phyloP scores from a whole-genome alignment of 1,140 invertebrate species.

The Pseudomyrmex dendroicus region DNA sequence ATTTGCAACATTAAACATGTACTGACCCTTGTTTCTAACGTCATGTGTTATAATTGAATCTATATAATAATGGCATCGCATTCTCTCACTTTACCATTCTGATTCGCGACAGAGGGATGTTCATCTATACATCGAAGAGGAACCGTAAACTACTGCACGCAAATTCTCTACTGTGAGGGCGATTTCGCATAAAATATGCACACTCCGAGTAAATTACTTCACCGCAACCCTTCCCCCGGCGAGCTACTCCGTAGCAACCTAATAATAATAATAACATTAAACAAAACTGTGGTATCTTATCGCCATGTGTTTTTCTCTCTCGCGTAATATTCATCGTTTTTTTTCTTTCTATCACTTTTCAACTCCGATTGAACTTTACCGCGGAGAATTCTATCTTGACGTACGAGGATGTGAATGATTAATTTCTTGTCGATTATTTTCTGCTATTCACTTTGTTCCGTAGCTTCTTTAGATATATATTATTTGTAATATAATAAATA shows the following conservation, averaged over 20 bases:
- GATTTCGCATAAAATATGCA: slow-evolving; percentile 73
- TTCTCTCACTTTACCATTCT: not conserved
- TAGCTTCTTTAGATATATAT: too few relatives aligned
- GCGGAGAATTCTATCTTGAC: slow-evolving; percentile 46
- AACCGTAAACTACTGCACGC: slow-evolving; percentile 58
- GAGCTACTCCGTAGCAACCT: too few relatives aligned
- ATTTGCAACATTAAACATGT: not conserved
- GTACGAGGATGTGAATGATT: slow-evolving; percentile 63
- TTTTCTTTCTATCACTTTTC: slow-evolving; percentile 2
- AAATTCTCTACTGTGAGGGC: slow-evolving; percentile 46
- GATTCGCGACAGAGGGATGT: slow-evolving; percentile 15
- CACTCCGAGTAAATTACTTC: too few relatives aligned
- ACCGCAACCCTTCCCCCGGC: too few relatives aligned
- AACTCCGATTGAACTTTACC: not conserved
- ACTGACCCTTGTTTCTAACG: not conserved
- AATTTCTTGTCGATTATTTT: slow-evolving; percentile 29
- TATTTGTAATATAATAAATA: too few relatives aligned
- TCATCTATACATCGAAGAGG: slow-evolving; percentile 36
- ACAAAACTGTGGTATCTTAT: too few relatives aligned
- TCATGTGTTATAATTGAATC: not conserved
- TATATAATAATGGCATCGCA: not conserved
- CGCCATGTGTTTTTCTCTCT: slow-evolving; percentile 16
- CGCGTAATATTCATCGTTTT: not conserved
- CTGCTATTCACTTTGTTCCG: not conserved
- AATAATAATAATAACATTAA: too few relatives aligned